Base-by-base conservation (phyloP, 2,113 vertebrate species). In the Pteronura brasiliensis region DNA sequence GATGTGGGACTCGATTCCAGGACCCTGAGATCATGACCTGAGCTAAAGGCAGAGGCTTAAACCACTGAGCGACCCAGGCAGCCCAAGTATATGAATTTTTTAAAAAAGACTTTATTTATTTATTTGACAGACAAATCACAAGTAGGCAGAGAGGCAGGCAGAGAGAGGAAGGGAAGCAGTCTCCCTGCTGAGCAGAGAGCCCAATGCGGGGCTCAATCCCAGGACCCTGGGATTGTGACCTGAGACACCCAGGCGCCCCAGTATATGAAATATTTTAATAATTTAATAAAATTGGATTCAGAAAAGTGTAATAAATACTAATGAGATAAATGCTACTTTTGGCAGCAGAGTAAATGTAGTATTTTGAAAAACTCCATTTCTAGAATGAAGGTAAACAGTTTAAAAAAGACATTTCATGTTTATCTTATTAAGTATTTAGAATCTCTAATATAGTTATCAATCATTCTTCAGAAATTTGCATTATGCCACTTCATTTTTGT, bases 381-480 rank as follows among this genome's bases (percentile, higher is more conserved):
- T 93, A 88, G 14, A 49, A 92, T 6, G 87, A 92, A 96, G 52
- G 90, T 93, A 93, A 11, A 27, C 49, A 88, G 65, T 95, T 96
- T 95, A 94, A 90, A 81, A 97, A 97, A 63, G 80, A 80, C 0
- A 31, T 88, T 92, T 93, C 72, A 59, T 87, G 61, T 96, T 61
- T 84, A 97, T 82, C 57, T 67, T 69, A 94, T 15, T 29, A 39
- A 87, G 14, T 82, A 17, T 67, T 98, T 96, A 85, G 80, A 85
- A 4, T 4, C 1, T 4, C 1, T 57, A 71, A 97, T 76, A 49
- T 17, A 79, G 76, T 4, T 29, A 49, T 34, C 44, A 29, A 29
- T 17, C 27, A 44, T 17, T 49, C 44, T 52, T 79, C 4, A 34
- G 31, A 49, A 34, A 47, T 47, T 79, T 34, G 17, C 44, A 34